Evolutionary conservation across 2,797 vertebrate genomes (phyloP).

Genomic region (Schizothorax lantsangensis): DNA sequence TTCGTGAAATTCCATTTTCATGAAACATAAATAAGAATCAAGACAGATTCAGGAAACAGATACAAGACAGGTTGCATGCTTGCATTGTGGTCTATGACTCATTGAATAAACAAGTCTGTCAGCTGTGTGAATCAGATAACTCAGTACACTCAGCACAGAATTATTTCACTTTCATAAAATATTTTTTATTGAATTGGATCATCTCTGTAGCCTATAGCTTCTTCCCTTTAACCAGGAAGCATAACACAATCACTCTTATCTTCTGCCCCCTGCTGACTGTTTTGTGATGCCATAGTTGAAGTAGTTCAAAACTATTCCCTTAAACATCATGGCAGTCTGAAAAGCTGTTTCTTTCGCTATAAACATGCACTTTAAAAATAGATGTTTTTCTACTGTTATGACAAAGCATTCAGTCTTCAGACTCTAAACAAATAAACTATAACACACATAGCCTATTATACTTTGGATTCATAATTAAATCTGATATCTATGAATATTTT

Average conservation of each 20-base stretch:
- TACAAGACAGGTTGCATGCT: not conserved
- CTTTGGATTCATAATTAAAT: not conserved
- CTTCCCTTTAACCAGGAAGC: not conserved
- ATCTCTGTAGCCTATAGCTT: not conserved
- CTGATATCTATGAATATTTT: not conserved
- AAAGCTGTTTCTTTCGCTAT: not conserved
- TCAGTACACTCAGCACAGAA: not conserved
- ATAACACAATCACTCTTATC: not conserved
- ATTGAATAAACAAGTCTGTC: not conserved
- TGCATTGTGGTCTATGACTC: not conserved
- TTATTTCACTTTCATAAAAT: not conserved
- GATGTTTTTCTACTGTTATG: not conserved
- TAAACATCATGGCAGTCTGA: not conserved
- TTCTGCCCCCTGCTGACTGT: not conserved
- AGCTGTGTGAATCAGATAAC: not conserved
- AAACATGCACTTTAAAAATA: not conserved
- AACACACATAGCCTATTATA: not conserved
- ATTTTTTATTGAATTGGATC: not conserved
- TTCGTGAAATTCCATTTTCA: not conserved
- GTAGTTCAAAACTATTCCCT: not conserved
- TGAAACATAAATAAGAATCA: not conserved
- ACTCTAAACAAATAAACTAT: not conserved
- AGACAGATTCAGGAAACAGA: not conserved
- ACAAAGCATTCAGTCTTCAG: not conserved
- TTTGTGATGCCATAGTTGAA: not conserved